A percentile compares a stretch with the other conserved stretches of the same genome.
Evolutionary conservation across 2,113 vertebrate species (phyloP).

Genomic region (Catagonus wagneri): DNA sequence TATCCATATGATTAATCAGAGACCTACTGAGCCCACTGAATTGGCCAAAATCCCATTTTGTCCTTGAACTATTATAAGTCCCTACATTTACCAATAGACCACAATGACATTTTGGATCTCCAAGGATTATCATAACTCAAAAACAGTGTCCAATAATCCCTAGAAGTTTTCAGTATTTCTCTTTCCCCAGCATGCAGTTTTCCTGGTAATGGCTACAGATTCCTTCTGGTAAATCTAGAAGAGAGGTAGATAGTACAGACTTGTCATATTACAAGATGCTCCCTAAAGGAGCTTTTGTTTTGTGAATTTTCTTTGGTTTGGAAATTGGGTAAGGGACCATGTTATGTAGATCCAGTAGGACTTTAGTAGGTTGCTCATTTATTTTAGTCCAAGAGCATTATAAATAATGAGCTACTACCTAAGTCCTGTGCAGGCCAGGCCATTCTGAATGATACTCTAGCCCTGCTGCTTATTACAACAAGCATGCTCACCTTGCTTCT

Average conservation of each 20-base stretch:
- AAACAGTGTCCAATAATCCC: background rate
- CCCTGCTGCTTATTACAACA: background rate
- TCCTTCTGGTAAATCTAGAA: slow-evolving; percentile 1
- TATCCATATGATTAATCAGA: background rate
- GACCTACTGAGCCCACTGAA: background rate
- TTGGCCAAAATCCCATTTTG: background rate
- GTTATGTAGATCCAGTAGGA: background rate
- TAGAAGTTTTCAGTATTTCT: slow-evolving; percentile 35
- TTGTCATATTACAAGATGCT: background rate
- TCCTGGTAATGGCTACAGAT: background rate
- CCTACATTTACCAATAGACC: background rate
- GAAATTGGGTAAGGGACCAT: background rate
- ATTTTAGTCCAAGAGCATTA: background rate
- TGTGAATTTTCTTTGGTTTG: background rate
- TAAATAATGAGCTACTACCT: slow-evolving; percentile 1
- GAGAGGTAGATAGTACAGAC: background rate
- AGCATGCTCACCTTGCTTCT: background rate
- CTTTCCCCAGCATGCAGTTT: background rate
- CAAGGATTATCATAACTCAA: background rate
- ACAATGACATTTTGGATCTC: background rate
- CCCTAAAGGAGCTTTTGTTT: background rate
- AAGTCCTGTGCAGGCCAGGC: background rate
- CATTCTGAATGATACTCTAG: background rate
- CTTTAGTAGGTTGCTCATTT: background rate
- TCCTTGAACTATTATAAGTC: background rate